Base-by-base conservation (phyloP, 2,797 vertebrate species). In the Cyclura pinguis region DNA sequence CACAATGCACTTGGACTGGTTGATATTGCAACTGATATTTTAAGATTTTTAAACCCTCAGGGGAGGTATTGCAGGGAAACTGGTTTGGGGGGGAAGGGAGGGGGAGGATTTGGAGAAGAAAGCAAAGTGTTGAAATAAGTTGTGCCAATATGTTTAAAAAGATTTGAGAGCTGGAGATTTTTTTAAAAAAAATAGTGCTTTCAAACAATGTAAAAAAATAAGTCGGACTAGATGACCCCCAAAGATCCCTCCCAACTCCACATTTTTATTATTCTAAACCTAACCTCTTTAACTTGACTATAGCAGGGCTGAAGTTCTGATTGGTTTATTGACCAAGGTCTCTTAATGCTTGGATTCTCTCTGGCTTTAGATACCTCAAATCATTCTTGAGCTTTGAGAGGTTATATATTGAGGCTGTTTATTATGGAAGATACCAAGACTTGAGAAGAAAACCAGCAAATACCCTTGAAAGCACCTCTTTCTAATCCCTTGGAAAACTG, bases 1-100 rank as follows among this genome's bases (percentile, higher is more conserved):
- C 97, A 97, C 97, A 96, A 93, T 95, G 95, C 80, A 27, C 91
- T 89, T 0, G 27, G 64, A 74, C 38, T 73, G 22, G 32, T 1
- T 6, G 67, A 42, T 88, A 42, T 32, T 90, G 76, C 91, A 91
- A 85, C 24, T 93, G 94, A 47, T 42, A 1, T 59, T 67, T 13
- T 0, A 0, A n/a, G 10, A n/a, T 22, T 35, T 22, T 67, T 22
- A 4, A 0, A 32, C 72, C 32, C 4, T 80, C 18, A 18, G 16
- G 22, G 52, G 27, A 62, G 10, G 1, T 22, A 47, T 78, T 72
- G 76, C 12, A 82, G 55, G n/a, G 73, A 67, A 27, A 32, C n/a
- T 86, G 38, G 50, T 87, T 42, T n/a, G 0, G 0, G 47, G 47
- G 22, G 24, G 22, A 47, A 12, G 42, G 42, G 16, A 72, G 67